Percentiles rank a stretch among this genome's conserved stretches.
phyloP scores from a whole-genome alignment of 2,888 invertebrate genomes.

The Coleophora flavipennella region DNA sequence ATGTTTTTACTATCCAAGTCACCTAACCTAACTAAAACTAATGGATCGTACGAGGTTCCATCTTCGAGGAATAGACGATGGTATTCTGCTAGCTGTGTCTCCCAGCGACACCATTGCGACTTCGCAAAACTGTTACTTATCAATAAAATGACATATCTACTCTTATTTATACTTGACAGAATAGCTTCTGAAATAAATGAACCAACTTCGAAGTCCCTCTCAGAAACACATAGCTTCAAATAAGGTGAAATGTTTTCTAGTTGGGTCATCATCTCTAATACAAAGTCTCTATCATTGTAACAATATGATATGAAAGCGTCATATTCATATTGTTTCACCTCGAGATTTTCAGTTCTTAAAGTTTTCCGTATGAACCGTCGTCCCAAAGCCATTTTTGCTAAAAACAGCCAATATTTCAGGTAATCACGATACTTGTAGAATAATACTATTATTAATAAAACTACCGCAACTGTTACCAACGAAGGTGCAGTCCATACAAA shows the following conservation, averaged over 20 bases:
- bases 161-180: slow-evolving; percentile 74
- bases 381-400: slow-evolving; percentile 66
- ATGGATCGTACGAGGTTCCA: slow-evolving; percentile 67
- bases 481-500: slow-evolving; percentile 56
- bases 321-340: slow-evolving; percentile 52
- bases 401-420: slow-evolving; percentile 69
- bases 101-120: slow-evolving; percentile 82
- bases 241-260: slow-evolving; percentile 73
- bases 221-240: slow-evolving; percentile 78
- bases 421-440: slow-evolving; percentile 61
- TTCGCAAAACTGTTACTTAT: slow-evolving; percentile 79
- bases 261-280: slow-evolving; percentile 72
- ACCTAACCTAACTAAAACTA: slow-evolving; percentile 76
- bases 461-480: slow-evolving; percentile 39
- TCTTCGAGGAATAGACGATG: slow-evolving; percentile 75
- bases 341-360: slow-evolving; percentile 19
- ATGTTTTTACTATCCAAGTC: slow-evolving; percentile 68
- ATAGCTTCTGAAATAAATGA: slow-evolving; percentile 78
- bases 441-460: slow-evolving; percentile 31
- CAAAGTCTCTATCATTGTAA: slow-evolving; percentile 74
- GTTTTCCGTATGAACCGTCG: slow-evolving; percentile 44
- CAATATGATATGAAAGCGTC: slow-evolving; percentile 76
- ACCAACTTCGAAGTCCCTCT: slow-evolving; percentile 78
- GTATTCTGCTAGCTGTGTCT: slow-evolving; percentile 78
- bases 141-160: slow-evolving; percentile 76